Evolutionary conservation across 2,888 invertebrate genomes (phyloP), one percentile per base, ranked within the genome.

Genomic region (Leptinotarsa juncta): DNA sequence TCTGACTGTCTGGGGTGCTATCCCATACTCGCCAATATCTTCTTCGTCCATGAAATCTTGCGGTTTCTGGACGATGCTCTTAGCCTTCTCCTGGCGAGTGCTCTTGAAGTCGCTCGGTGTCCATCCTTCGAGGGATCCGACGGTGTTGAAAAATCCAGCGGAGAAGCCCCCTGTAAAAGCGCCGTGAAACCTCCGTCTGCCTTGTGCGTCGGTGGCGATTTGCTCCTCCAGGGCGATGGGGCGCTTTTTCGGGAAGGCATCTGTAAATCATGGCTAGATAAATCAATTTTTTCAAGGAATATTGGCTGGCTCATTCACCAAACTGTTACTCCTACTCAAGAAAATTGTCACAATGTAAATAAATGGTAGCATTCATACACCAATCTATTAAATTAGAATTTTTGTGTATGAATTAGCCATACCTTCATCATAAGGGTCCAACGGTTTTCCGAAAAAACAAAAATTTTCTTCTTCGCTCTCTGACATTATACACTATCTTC

Each of bases 1-100:
- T 83, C 94, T 92, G 76, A 99, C 90, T 1, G 92, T 92, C 78
- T 94, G 93, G 0, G 98, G 98, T 0, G 99, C 98, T 81, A 99
- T 97, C 20, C 99, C 99, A 89, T 95, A 96, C 86, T 97, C 96
- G 3, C 96, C 93, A 32, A 96, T 91, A 87, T 99, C 99, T 87
- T 99, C 99, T 15, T 96, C 96, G 87, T 99, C 99, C 99, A 99
- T 99, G 84, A 95, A 99, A 89, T 99, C 98, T 87, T 97, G 95
- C 0, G 97, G 95, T 79, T 90, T 91, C 86, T 95, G 95, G 55
- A 81, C 82, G 87, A 88, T 82, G 14, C 85, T 87, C 67, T 88
- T 88, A 0, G 91, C 91, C 82, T 94, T 95, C 73, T 94, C 94
- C 1, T 88, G 88, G 12, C 97, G 90, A 0, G 97, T 96, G 76